phyloP scores from a whole-genome alignment of 2,113 vertebrate species.

The Micromys minutus region DNA sequence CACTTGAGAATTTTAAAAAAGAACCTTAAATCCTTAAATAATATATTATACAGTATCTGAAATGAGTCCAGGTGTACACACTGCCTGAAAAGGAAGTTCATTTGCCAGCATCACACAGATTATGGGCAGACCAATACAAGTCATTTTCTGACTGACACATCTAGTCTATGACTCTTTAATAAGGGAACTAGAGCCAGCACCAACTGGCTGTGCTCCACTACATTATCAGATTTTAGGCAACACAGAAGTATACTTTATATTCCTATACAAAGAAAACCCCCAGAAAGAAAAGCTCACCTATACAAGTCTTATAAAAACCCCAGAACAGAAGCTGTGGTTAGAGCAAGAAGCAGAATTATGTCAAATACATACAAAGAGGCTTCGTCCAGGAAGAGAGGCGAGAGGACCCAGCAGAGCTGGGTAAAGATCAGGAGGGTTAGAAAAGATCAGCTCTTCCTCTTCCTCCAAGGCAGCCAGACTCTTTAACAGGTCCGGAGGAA shows the following conservation, averaged over 20 bases:
- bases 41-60: slow-evolving; percentile 1
- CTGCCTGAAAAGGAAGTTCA: background rate
- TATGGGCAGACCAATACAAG: background rate
- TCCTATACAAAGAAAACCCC: slow-evolving; percentile 25
- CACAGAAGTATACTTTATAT: background rate
- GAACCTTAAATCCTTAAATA: background rate
- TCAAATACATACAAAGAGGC: slow-evolving; percentile 99
- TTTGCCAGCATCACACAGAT: background rate
- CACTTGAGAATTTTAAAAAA: background rate
- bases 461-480: slow-evolving; percentile 99
- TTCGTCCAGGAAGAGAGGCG: slow-evolving; percentile 97
- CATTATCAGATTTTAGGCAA: background rate
- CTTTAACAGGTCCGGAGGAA: slow-evolving; percentile 99
- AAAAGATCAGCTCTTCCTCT: slow-evolving; percentile 98
- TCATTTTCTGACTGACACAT: background rate
- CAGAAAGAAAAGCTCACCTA: slow-evolving; percentile 36
- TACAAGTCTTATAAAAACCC: slow-evolving; percentile 56
- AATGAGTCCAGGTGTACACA: background rate
- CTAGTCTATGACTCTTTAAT: background rate
- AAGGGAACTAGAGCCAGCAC: background rate
- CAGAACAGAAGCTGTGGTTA: slow-evolving; percentile 80
- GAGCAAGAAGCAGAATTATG: slow-evolving; percentile 84
- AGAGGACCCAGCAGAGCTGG: slow-evolving; percentile 97
- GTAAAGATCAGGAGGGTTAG: slow-evolving; percentile 99
- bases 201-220: background rate